Evolutionary conservation across 2,797 vertebrate genomes (phyloP).

Genomic region (Pampus argenteus): DNA sequence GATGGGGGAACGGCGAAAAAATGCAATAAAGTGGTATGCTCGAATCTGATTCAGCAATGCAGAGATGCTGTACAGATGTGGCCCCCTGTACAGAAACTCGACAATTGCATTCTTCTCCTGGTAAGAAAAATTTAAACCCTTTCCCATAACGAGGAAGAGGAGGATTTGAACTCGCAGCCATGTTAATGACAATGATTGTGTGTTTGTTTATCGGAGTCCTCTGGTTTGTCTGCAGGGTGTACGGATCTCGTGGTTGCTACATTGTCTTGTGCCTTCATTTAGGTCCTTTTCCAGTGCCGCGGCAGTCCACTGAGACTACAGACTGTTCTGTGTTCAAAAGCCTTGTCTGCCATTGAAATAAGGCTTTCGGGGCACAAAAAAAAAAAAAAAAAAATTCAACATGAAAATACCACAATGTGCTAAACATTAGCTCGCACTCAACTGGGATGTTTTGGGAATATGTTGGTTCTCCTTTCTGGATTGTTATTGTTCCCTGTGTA

Average conservation of each 20-base stretch:
- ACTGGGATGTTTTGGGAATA: constrained; percentile 77
- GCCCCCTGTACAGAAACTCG: constrained; percentile 41
- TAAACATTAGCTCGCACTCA: constrained; percentile 73
- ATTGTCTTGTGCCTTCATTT: constrained; percentile 77
- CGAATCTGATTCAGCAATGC: constrained; percentile 71
- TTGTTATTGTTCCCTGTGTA: constrained; percentile 75
- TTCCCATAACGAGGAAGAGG: constrained; percentile 46
- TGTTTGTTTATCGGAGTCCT: constrained; percentile 77
- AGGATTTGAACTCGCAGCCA: constrained; percentile 42
- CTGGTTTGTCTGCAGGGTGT: constrained; percentile 67
- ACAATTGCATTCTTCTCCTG: constrained; percentile 67
- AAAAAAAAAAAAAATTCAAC: constrained; percentile 56
- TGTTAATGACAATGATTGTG: constrained; percentile 74
- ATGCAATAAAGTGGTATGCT: constrained; percentile 70
- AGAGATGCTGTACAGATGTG: constrained; percentile 61
- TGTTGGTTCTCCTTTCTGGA: constrained; percentile 69
- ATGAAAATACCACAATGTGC: constrained; percentile 76
- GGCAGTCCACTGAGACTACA: constrained; percentile 76
- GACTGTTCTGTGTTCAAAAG: constrained; percentile 73
- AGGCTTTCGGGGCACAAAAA: constrained; percentile 75
- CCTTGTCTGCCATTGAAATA: constrained; percentile 77
- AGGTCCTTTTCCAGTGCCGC: constrained; percentile 70
- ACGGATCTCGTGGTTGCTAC: constrained; percentile 62
- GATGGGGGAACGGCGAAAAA: constrained; percentile 51
- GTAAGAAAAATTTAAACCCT: constrained; percentile 36